Base-by-base conservation (phyloP, 2,888 invertebrate species). In the Sesia apiformis region DNA sequence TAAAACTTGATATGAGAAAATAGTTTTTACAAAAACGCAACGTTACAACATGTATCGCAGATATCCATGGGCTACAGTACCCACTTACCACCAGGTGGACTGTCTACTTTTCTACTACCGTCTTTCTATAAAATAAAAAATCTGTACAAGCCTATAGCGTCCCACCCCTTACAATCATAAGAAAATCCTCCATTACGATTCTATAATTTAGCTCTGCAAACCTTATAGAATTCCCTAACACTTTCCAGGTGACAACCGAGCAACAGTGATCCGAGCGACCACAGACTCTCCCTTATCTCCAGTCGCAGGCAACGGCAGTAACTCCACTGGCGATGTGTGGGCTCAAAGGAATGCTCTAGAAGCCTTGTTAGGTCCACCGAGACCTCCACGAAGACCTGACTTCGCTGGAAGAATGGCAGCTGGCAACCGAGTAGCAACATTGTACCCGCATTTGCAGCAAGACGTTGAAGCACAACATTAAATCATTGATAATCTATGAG, bases 231-330 rank as follows among this genome's bases (percentile, higher is more conserved):
- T 23, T 23, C 23, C 2, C 23, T 23, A 23, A 23, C 23, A 23
- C 39, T 55, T 72, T 69, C 0, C 69, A 88, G 88, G 85, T 4
- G 87, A 87, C 60, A 76, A 79, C 54, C 75, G 89, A 4, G 86
- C 85, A 0, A 80, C 82, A 52, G 88, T 90, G 42, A 90, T 89
- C 58, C 73, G 96, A 53, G 94, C 96, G 2, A 95, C 95, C 0
- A 95, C 96, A 0, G 96, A 96, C 76, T 96, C 96, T 0, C 96
- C 96, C 0, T 92, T 96, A 78, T 96, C 96, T 0, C 96, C 96
- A 0, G 94, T 94, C 0, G 93, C 94, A 0, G 85, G 85, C 5
- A 78, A 72, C 53, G 73, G 88, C 66, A 60, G 75, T 40, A 8
- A 57, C 62, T 46, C 63, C 38, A 50, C 60, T 4, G 62, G 72